These are phyloP conservation scores for Sceloporus tristichus DNA, from an alignment of 2,113 vertebrate genomes.

Conservation along the genomic window DNA sequence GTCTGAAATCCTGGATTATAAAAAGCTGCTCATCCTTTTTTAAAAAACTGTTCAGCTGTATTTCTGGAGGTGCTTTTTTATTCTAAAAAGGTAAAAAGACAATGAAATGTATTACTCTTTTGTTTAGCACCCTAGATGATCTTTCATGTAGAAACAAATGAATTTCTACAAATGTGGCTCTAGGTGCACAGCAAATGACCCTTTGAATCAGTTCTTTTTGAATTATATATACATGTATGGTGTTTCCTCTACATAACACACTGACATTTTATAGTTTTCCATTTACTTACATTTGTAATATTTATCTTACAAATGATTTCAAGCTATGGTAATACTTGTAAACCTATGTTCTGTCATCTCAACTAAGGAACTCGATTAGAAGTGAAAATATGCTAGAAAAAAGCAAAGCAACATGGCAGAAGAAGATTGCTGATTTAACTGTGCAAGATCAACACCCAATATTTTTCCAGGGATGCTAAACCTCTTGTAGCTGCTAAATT, in stretches of 20 bases:
- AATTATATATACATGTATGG: conserved; percentile 11
- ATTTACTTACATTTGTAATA: conserved; percentile 5
- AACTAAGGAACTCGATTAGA: conserved; percentile 63
- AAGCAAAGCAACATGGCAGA: conserved; percentile 72
- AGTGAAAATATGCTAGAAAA: conserved; percentile 71
- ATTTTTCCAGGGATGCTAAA: conserved; percentile 85
- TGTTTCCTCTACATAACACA: conserved; percentile 49
- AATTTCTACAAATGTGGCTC: conserved; percentile 52
- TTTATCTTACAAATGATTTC: conserved; percentile 55
- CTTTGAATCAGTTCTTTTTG: conserved; percentile 38
- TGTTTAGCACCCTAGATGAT: conserved; percentile 23
- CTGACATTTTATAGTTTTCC: conserved; percentile 10
- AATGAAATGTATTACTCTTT: conserved; percentile 43
- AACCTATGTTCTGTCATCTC: conserved; percentile 60
- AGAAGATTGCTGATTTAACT: conserved; percentile 79
- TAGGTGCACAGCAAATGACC: conserved; percentile 57
- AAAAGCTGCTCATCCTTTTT: neutral
- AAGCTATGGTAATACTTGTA: conserved; percentile 63
- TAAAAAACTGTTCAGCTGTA: neutral
- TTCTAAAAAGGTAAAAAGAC: neutral
- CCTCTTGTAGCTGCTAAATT: conserved; percentile 88
- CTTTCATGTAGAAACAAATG: conserved; percentile 52
- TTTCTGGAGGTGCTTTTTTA: neutral
- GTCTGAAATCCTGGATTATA: neutral
- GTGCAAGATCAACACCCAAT: conserved; percentile 79